phyloP scores from a whole-genome alignment of 35 echinoderm and acorn worm species.

The Patiria miniata region DNA sequence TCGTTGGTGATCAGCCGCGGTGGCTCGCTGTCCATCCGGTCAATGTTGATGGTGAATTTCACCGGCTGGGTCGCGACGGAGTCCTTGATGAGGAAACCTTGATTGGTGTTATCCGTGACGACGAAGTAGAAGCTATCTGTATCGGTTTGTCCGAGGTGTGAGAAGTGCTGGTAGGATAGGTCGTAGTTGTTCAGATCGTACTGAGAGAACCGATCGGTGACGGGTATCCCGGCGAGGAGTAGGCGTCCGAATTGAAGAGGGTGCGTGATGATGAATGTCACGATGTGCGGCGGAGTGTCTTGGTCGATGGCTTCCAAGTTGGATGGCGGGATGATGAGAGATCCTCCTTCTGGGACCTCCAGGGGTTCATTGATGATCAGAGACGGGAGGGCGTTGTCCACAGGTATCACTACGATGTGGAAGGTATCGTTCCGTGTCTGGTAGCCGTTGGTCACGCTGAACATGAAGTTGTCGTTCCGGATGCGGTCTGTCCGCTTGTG shows the following conservation, averaged over 20 bases:
- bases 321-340: conserved; percentile 48
- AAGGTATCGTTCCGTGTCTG: conserved; percentile 82
- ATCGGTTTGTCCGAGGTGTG: conserved; percentile 39
- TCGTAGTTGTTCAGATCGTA: conserved; percentile 81
- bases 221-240: conserved; percentile 56
- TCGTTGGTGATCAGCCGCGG: conserved; percentile 58
- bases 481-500: conserved; percentile 75
- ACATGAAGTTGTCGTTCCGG: conserved; percentile 70
- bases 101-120: conserved; percentile 83
- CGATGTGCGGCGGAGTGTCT: conserved; percentile 58
- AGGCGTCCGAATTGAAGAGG: conserved; percentile 73
- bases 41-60: conserved; percentile 74
- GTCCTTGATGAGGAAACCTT: conserved; percentile 53
- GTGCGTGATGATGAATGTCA: conserved; percentile 76
- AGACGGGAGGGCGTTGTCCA: conserved; percentile 77
- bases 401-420: conserved; percentile 72
- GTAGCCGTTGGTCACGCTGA: conserved; percentile 90
- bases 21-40: conserved; percentile 52
- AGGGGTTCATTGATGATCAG: conserved; percentile 61
- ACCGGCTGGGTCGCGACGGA: conserved; percentile 41
- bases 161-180: conserved; percentile 59
- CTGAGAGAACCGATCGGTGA: conserved; percentile 75
- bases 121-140: conserved; percentile 77
- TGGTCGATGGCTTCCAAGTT: conserved; percentile 69
- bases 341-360: conserved; percentile 44